Base-by-base conservation (phyloP, 1,140 invertebrate genomes). In the Tetragnatha versicolor region DNA sequence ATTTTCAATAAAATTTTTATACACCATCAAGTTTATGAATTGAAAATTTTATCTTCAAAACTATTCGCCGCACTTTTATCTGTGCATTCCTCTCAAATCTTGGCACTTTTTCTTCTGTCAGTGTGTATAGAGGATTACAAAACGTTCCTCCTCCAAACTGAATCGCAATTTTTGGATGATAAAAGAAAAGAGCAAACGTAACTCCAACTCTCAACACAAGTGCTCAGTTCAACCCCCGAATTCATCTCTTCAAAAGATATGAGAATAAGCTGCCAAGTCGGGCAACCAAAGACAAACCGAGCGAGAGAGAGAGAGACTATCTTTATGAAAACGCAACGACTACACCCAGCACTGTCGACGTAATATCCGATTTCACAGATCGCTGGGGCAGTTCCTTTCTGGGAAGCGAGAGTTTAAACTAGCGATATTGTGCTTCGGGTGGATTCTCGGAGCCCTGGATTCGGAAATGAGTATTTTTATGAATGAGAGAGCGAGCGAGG, bases 361-460 rank as follows among this genome's bases (percentile, higher is more conserved):
- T 66, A 66, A 66, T 45, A 66, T 66, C 63, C 63, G 63, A 66
- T 66, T 66, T 66, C 42, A 66, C 42, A 66, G 35, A 29, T 66
- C 33, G 37, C 22, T 47, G 37, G 37, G 42, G 63, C 63, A 66
- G 42, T 66, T 66, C 63, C 63, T 66, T 66, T 66, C 63, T 66
- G 14, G 63, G 63, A 66, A 66, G 33, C 37, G 20, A 25, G 29
- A 9, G 35, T 33, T 20, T 42, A 65, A 37, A 65, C 42, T 42
- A 65, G 20, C 49, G n/a, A n/a, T 42, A 42, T 17, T 42, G 49
- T 22, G 31, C 53, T 14, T 25, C 27, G 31, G 17, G 31, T 31
- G 14, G n/a, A n/a, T n/a, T n/a, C n/a, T n/a, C n/a, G n/a, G 14
- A n/a, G 55, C 55, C 29, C 55, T 17, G n/a, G 27, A 33, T 58